Conservation (phyloP, 2,113 vertebrate species). For the Tragelaphus buxtoni region DNA sequence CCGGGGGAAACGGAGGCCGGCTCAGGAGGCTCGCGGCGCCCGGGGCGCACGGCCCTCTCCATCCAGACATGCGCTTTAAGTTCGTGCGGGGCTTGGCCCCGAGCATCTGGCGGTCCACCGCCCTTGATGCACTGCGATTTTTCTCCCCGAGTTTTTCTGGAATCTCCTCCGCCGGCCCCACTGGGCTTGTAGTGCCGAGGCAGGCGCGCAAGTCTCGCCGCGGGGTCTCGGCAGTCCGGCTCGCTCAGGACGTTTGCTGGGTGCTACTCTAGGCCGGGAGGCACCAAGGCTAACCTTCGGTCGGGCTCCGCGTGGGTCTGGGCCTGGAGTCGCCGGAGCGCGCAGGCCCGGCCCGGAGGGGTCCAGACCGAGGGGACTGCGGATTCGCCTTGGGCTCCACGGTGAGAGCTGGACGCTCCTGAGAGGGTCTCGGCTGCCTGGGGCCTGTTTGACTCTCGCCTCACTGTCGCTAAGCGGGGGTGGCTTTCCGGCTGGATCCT, state of each 20-base stretch:
- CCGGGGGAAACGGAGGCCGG: neutral
- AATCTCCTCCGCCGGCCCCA: neutral
- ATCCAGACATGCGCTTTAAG: accelerated
- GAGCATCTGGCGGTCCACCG: accelerated
- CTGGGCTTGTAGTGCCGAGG: accelerated
- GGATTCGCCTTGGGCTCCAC: accelerated
- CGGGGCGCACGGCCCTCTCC: accelerated
- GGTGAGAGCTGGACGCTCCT: neutral
- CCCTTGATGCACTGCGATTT: neutral
- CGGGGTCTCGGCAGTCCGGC: accelerated
- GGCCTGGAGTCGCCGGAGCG: too few species aligned
- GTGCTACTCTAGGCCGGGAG: accelerated
- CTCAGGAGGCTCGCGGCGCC: accelerated
- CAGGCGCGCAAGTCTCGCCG: neutral
- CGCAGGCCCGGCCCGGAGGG: accelerated
- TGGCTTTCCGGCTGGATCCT: conserved; percentile 53
- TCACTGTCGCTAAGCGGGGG: conserved; percentile 65
- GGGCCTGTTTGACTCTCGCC: conserved; percentile 71
- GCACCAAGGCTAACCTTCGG: neutral
- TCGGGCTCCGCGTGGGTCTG: accelerated
- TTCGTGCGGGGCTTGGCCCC: accelerated
- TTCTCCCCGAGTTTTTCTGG: neutral
- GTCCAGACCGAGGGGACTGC: accelerated
- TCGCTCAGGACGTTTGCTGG: too few species aligned
- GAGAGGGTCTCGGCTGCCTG: neutral